Base-by-base conservation (phyloP, 2,888 invertebrate genomes). In the Brenthis daphne region DNA sequence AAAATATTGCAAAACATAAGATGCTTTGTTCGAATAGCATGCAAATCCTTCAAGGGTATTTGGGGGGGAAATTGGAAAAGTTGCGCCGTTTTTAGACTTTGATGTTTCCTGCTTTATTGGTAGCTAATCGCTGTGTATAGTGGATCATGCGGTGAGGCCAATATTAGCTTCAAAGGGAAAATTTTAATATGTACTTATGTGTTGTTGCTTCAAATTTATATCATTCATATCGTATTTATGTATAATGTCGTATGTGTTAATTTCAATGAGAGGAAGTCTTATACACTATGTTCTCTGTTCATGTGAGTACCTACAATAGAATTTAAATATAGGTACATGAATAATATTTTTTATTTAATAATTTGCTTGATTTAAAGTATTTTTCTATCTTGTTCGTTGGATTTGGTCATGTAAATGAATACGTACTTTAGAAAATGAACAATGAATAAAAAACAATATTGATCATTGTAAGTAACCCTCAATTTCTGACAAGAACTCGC, bases 31-130 rank as follows among this genome's bases (percentile, higher is more conserved):
- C 68, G 65, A 78, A 74, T 77, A 72, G 81, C 88, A 91, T 90
- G 92, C 91, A 92, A 92, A 92, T 92, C 89, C 87, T 84, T 85
- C 81, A 87, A 87, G 89, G 82, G 86, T 83, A 87, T 79, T 85
- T 79, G 82, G 82, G 78, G 65, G 84, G 85, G 85, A 90, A 90
- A 92, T 92, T 90, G 90, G 87, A 92, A 92, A 92, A 92, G 89
- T 92, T 92, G 81, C 78, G 75, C 64, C 76, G 77, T 77, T 73
- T 74, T 73, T 71, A 76, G 80, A 81, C 87, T 89, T 90, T 88
- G 87, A 88, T 89, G 86, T 85, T 77, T 68, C 69, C 67, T 86
- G 85, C 85, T 85, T 85, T 85, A 80, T 78, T 71, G 74, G 71
- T 69, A 72, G 78, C 78, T 85, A 81, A 85, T 85, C 84, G 76